Evolutionary conservation across 2,888 invertebrate species (phyloP).

Genomic region (Troides aeacus): DNA sequence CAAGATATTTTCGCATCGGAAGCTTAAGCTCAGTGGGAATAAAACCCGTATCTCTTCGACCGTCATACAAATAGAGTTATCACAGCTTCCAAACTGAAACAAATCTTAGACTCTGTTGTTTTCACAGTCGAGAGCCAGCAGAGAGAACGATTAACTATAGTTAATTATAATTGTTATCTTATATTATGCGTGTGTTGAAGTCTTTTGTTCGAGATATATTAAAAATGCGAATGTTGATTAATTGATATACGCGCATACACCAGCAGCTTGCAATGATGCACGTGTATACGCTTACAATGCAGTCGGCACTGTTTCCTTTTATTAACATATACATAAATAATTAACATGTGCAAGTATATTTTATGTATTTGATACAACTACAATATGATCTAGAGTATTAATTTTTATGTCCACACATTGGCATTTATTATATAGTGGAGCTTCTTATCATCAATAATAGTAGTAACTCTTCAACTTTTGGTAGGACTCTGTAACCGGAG

Average conservation of each 20-base stretch:
- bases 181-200: conserved; percentile 8
- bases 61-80: no score
- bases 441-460: no score
- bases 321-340: neutral
- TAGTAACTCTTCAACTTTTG: no score
- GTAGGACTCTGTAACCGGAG: no score
- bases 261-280: conserved; percentile 30
- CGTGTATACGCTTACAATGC: conserved; percentile 26
- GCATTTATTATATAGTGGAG: no score
- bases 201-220: conserved; percentile 16
- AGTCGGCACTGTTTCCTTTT: conserved; percentile 4
- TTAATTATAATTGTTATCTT: conserved; percentile 6
- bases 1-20: no score
- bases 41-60: no score
- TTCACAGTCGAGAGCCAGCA: no score
- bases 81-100: no score
- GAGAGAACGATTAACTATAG: no score
- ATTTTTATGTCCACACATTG: neutral
- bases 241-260: conserved; percentile 14
- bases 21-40: no score
- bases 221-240: conserved; percentile 37
- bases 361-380: neutral
- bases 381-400: neutral
- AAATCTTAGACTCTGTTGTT: no score
- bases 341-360: neutral